Evolutionary conservation across 2,888 invertebrate genomes (phyloP).

Genomic region (Coenonympha glycerion): DNA sequence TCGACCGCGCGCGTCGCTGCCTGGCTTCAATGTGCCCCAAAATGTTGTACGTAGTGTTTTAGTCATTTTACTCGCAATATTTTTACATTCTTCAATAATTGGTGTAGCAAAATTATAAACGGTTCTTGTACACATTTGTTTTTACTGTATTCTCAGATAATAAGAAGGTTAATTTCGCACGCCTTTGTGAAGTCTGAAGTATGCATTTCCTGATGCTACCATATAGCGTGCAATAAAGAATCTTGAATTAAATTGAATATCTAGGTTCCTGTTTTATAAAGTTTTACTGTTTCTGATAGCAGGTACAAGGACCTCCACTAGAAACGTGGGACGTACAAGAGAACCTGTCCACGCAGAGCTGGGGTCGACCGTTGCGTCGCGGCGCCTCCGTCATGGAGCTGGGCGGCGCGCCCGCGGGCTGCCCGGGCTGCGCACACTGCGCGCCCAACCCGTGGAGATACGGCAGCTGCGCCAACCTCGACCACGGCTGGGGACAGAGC

Average conservation of each 20-base stretch:
- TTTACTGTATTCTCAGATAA: no score
- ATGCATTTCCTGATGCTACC: no score
- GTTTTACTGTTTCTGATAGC: background rate
- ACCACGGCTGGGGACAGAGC: constrained; percentile 47
- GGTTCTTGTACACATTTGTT: no score
- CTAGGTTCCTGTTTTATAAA: no score
- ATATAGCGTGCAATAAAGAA: no score
- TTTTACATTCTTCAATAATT: background rate
- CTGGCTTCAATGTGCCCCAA: constrained; percentile 51
- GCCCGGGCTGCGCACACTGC: constrained; percentile 37
- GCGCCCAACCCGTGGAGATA: constrained; percentile 55
- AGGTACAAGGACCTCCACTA: constrained; percentile 31
- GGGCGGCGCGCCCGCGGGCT: constrained; percentile 38
- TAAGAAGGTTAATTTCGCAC: no score
- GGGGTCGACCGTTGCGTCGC: constrained; percentile 58
- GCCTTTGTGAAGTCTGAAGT: no score
- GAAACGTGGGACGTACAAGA: constrained; percentile 56
- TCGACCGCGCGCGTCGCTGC: constrained; percentile 50
- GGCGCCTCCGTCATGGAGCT: constrained; percentile 64
- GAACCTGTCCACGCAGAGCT: constrained; percentile 38
- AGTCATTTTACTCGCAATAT: background rate
- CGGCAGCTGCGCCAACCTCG: constrained; percentile 66
- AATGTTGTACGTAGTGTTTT: constrained; percentile 42
- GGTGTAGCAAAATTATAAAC: no score
- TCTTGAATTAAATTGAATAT: no score